Evolutionary conservation across 1,140 invertebrate genomes (phyloP).

Genomic region (Caerostris darwini): DNA sequence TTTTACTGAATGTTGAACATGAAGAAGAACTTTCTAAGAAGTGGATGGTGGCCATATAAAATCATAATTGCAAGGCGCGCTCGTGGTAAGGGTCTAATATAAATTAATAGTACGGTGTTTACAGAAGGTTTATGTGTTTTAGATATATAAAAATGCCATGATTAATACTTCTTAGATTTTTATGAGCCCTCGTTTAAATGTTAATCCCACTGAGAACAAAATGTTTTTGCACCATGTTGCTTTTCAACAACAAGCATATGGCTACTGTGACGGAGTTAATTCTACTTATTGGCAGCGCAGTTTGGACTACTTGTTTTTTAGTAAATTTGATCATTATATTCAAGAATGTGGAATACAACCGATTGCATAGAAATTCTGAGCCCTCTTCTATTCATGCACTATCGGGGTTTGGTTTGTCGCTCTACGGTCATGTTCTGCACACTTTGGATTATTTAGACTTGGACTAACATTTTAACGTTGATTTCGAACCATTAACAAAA

Average conservation of each 20-base stretch:
- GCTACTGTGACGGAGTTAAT: slow-evolving; percentile 23
- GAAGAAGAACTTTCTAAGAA: no score
- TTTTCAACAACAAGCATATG: neutral
- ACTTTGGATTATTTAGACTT: no score
- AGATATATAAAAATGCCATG: neutral
- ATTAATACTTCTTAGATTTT: neutral
- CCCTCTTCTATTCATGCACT: no score
- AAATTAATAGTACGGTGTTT: neutral
- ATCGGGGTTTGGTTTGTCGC: no score
- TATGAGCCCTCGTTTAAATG: neutral
- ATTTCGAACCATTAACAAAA: no score
- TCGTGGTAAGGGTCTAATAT: neutral
- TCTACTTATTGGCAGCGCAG: neutral
- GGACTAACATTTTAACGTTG: no score
- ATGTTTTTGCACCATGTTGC: neutral
- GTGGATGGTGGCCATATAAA: neutral
- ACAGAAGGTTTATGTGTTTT: neutral
- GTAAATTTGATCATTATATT: no score
- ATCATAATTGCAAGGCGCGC: neutral
- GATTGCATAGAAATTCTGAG: no score
- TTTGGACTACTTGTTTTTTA: no score
- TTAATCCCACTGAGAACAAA: neutral
- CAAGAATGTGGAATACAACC: no score
- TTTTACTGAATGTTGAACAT: neutral
- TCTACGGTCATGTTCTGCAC: no score